Evolutionary conservation across 2,113 vertebrate genomes (phyloP).

Genomic region (Malurus alboscapulatus): DNA sequence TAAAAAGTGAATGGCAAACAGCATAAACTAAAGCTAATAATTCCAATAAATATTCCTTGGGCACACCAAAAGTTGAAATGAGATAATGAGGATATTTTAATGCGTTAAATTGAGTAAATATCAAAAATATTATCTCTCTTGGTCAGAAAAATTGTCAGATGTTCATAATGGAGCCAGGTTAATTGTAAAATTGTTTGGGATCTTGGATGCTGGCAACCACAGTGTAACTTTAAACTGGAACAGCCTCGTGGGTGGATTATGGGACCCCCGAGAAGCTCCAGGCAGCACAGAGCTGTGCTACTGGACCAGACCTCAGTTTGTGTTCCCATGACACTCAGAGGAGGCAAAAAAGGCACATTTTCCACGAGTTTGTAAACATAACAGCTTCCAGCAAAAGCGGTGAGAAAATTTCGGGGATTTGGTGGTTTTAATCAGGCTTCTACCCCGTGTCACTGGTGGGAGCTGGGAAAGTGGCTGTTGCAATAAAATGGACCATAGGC

Average conservation of each 20-base stretch:
- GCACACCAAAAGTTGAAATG: neutral
- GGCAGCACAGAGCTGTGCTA: neutral
- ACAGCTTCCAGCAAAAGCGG: neutral
- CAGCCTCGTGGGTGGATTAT: neutral
- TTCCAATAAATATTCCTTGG: neutral
- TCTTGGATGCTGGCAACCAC: neutral
- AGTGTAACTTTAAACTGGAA: neutral
- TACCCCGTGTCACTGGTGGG: neutral
- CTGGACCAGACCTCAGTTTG: neutral
- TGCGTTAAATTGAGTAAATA: neutral
- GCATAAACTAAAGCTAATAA: neutral
- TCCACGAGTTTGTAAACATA: slow-evolving; percentile 43
- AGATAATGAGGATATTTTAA: neutral
- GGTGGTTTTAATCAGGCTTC: neutral
- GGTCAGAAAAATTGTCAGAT: neutral
- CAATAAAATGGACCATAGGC: neutral
- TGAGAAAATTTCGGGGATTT: neutral
- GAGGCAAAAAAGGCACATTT: neutral
- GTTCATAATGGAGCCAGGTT: neutral
- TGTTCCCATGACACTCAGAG: neutral
- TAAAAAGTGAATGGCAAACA: slow-evolving; percentile 18
- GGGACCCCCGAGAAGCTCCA: neutral
- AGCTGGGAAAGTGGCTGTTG: slow-evolving; percentile 25
- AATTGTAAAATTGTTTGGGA: neutral
- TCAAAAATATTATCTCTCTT: neutral